Percentiles rank a stretch among this genome's conserved stretches.
Conservation (phyloP, 1,140 invertebrate species). For the Drosophila bocki region DNA sequence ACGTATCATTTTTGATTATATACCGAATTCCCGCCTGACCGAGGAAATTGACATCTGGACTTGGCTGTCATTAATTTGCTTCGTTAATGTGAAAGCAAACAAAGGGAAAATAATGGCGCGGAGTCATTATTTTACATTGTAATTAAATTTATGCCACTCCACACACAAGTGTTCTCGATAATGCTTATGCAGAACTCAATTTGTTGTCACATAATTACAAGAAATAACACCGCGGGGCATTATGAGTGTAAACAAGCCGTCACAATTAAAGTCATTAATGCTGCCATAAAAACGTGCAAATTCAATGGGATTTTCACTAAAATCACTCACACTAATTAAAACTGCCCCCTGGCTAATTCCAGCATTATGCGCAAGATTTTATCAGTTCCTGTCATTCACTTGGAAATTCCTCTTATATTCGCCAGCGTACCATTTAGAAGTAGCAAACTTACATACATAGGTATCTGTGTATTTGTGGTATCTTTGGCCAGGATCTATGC, state of each 20-base stretch:
- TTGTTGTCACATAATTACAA: constrained; percentile 67
- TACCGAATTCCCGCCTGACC: constrained; percentile 30
- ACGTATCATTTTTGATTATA: constrained; percentile 21
- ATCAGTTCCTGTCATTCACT: constrained; percentile 11
- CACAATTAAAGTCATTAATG: constrained; percentile 23
- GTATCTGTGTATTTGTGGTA: background rate
- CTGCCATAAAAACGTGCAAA: constrained; percentile 15
- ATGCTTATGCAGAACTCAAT: constrained; percentile 49
- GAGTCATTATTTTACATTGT: constrained; percentile 57
- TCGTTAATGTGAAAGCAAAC: constrained; percentile 47
- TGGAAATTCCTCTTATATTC: constrained; percentile 10
- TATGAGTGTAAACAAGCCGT: constrained; percentile 27
- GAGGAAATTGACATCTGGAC: constrained; percentile 50
- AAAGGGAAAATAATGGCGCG: constrained; percentile 44
- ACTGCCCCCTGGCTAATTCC: background rate
- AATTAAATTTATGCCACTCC: constrained; percentile 56
- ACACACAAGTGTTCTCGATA: constrained; percentile 30
- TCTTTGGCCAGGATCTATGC: constrained; percentile 32
- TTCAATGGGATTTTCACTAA: constrained; percentile 25
- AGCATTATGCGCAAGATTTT: constrained; percentile 4
- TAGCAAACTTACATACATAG: background rate
- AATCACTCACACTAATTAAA: constrained; percentile 36
- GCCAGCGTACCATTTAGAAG: constrained; percentile 15
- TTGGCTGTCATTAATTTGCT: constrained; percentile 53
- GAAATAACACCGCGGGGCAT: constrained; percentile 53